Base-by-base conservation (phyloP, 2,113 vertebrate genomes). In the Sinocyclocheilus rhinocerous region DNA sequence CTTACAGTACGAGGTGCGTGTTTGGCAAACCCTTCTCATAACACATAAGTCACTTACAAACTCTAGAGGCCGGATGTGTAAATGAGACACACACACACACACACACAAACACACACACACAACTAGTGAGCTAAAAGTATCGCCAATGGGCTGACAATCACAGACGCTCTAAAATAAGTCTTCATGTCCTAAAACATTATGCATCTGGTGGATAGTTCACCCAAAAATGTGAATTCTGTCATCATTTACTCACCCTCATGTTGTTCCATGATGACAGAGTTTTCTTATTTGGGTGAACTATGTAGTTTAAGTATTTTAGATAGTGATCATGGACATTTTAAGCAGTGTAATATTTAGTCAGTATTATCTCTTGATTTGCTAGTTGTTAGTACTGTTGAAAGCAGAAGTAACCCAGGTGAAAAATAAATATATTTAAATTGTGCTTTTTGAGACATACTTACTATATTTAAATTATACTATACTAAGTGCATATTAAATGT, bases 1-100 rank as follows among this genome's bases (percentile, higher is more conserved):
- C 90, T 86, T 95, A 33, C 92, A 92, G 29, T 88, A 94, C 5
- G 94, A 95, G 93, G 95, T 95, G 81, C 94, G 78, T 36, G 9
- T 67, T 29, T 33, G 4, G 29, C 65, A 39, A 26, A 18, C 20
- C 18, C 16, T 57, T 57, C 11, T 6, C 29, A 15, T 57, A 42
- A 42, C 42, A 42, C 8, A 75, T 15, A 67, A 45, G 16, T 18
- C n/a, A 42, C 7, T 57, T 2, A 57, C 63, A 29, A 13, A 13
- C 61, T 24, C 10, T n/a, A 24, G 39, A 7, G 39, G 39, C 39
- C 39, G 39, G 45, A 48, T 48, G 9, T 48, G 2, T 48, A 12
- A 11, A 48, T 48, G 45, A 48, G 10, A 3, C n/a, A 26, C 10
- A n/a, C 59, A 24, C 61, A 12, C 20, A 6, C 36, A 36, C 36